These are phyloP conservation scores for Pseudeuparius sepicola DNA, from an alignment of 2,888 invertebrate species.

Conservation along the genomic window DNA sequence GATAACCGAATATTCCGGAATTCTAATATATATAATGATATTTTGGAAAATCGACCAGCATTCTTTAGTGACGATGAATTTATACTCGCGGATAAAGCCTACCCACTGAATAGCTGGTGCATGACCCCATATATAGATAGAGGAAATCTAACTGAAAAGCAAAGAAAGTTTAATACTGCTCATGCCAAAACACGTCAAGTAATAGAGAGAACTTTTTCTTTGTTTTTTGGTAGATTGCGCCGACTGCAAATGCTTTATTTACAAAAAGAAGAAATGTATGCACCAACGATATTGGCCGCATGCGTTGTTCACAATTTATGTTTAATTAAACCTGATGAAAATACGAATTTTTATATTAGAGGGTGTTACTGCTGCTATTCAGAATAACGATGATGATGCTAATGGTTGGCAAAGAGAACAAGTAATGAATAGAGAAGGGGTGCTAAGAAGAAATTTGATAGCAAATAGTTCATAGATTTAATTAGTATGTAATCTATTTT, in stretches of 20 bases:
- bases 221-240: slow-evolving; percentile 24
- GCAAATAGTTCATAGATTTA: slow-evolving; percentile 1
- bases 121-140: slow-evolving; percentile 19
- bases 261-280: slow-evolving; percentile 23
- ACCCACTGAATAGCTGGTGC: slow-evolving; percentile 20
- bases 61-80: slow-evolving; percentile 12
- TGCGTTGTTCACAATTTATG: slow-evolving; percentile 27
- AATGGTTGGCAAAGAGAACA: no score
- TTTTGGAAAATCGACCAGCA: background rate
- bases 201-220: slow-evolving; percentile 24
- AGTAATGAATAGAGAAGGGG: slow-evolving; percentile 2
- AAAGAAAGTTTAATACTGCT: slow-evolving; percentile 20
- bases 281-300: slow-evolving; percentile 22
- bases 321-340: slow-evolving; percentile 8
- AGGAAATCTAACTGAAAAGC: background rate
- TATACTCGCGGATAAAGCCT: slow-evolving; percentile 26
- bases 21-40: slow-evolving; percentile 18
- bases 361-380: background rate
- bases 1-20: slow-evolving; percentile 20
- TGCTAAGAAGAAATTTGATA: background rate
- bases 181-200: slow-evolving; percentile 21
- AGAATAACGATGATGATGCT: no score
- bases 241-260: slow-evolving; percentile 25
- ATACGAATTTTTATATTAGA: slow-evolving; percentile 1
- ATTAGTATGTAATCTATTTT: background rate